These are phyloP conservation scores for Drosophila recens DNA, from an alignment of 2,888 invertebrate genomes.

Conservation along the genomic window DNA sequence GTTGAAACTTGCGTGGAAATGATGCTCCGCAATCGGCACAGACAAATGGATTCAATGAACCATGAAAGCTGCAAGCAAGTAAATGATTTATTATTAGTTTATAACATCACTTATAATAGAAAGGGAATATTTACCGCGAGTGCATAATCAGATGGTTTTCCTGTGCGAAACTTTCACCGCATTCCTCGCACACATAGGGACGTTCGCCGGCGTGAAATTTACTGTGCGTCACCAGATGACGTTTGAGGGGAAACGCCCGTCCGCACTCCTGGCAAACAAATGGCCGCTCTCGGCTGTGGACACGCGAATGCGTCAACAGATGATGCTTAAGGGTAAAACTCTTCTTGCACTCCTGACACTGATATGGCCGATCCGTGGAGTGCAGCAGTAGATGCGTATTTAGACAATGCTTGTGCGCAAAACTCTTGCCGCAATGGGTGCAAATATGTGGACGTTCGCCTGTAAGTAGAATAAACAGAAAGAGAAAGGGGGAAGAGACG, in stretches of 20 bases:
- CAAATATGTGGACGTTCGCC: constrained; percentile 92
- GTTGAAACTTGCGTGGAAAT: constrained; percentile 93
- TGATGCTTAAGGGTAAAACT: constrained; percentile 94
- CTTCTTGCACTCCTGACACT: constrained; percentile 94
- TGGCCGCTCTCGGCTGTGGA: constrained; percentile 92
- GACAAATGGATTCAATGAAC: constrained; percentile 97
- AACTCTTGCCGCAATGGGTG: constrained; percentile 92
- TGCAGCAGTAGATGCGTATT: constrained; percentile 93
- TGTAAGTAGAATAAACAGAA: constrained; percentile 59
- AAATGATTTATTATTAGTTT: background rate
- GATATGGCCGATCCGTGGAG: constrained; percentile 92
- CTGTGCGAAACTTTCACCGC: constrained; percentile 96
- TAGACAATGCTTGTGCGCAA: constrained; percentile 93
- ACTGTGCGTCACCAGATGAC: constrained; percentile 93
- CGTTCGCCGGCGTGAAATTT: constrained; percentile 95
- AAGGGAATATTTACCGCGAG: constrained; percentile 82
- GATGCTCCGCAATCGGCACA: constrained; percentile 96
- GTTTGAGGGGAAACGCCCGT: constrained; percentile 92
- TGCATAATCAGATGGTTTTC: constrained; percentile 90
- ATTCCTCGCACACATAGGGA: constrained; percentile 94
- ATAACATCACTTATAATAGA: too few species aligned
- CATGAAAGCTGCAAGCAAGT: constrained; percentile 89
- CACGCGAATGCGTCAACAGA: constrained; percentile 91
- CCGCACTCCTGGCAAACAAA: constrained; percentile 94
- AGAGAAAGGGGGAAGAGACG: too few species aligned